Evolutionary conservation across 1,140 invertebrate genomes (phyloP), one percentile per base, ranked within the genome.

Genomic region (Zaprionus ornatus): DNA sequence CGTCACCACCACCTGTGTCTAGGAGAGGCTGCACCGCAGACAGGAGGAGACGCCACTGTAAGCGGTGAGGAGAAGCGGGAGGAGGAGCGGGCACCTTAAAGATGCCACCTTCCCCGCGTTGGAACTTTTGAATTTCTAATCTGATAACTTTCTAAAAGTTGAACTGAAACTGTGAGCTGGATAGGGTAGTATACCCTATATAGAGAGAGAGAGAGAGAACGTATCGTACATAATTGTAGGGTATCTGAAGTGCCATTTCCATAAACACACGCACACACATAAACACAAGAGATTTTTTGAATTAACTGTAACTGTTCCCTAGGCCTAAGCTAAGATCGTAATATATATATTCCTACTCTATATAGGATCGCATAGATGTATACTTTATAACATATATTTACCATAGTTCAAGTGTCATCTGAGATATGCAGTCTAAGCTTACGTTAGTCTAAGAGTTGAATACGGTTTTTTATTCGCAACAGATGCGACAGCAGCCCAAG

Each of bases 1-100:
- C 0, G 77, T 92, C 0, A 91, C 91, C 50, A 92, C 91, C 19
- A 95, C 94, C 19, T 95, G 94, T 71, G 95, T 95, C 19, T 90
- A 82, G 71, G 40, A 42, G 17, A 17, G 23, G 29, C 12, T 5
- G 23, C 32, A n/a, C 9, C 27, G 50, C n/a, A 29, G 40, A 17
- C 6, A 13, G 45, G 15, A 37, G 17, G 29, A 35, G 60, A 45
- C 15, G 4, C 29, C 5, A 23, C 9, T 37, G 48, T 52, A 27
- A 15, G 25, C n/a, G 25, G 6, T 4, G 13, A 10, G 5, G 57
- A 21, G n/a, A 5, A 25, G 40, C n/a, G n/a, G 27, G 27, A 32
- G 27, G 21, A 29, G 42, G 64, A 12, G 29, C 9, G 12, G 45
- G 45, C 40, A 63, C 63, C 68, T 79, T n/a, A 21, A 67, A 80